Conservation (phyloP, 2,797 vertebrate species). For the Enteromius viviparus region DNA sequence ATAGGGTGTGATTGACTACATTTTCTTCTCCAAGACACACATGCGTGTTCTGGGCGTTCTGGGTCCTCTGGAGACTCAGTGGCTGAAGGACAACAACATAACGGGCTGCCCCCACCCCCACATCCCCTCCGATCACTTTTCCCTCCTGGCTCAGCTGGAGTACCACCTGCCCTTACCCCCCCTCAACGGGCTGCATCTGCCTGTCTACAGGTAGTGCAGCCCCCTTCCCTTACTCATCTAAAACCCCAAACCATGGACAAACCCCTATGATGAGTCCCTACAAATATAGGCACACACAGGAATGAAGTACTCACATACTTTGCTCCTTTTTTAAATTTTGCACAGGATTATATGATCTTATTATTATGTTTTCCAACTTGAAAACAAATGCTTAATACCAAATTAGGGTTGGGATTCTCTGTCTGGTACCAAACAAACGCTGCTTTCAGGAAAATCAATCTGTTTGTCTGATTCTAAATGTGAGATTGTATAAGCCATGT, state of each 20-base stretch:
- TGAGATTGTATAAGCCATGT: conserved; percentile 34
- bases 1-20: conserved; percentile 99
- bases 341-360: conserved; percentile 63
- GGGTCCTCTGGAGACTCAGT: conserved; percentile 95
- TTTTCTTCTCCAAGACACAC: conserved; percentile 98
- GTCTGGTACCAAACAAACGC: conserved; percentile 53
- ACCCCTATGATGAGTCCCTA: conserved; percentile 66
- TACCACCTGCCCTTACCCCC: conserved; percentile 85
- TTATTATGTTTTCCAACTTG: conserved; percentile 67
- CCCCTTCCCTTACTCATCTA: neutral
- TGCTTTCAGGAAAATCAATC: conserved; percentile 34
- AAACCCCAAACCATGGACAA: conserved; percentile 55
- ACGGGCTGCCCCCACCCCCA: conserved; percentile 97
- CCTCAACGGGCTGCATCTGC: conserved; percentile 93
- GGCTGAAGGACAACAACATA: conserved; percentile 97
- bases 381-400: conserved; percentile 79
- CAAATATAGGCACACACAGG: conserved; percentile 68
- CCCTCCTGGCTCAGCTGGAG: conserved; percentile 97
- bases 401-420: conserved; percentile 86
- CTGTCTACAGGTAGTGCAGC: conserved; percentile 92
- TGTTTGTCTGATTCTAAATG: conserved; percentile 39
- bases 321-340: conserved; percentile 73
- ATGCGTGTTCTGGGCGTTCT: conserved; percentile 94
- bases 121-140: conserved; percentile 99
- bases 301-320: conserved; percentile 85